A percentile compares a stretch with the other conserved stretches of the same genome.
These are phyloP conservation scores for Romanogobio albipinnatus DNA, from an alignment of 2,113 vertebrate genomes.

Conservation along the genomic window DNA sequence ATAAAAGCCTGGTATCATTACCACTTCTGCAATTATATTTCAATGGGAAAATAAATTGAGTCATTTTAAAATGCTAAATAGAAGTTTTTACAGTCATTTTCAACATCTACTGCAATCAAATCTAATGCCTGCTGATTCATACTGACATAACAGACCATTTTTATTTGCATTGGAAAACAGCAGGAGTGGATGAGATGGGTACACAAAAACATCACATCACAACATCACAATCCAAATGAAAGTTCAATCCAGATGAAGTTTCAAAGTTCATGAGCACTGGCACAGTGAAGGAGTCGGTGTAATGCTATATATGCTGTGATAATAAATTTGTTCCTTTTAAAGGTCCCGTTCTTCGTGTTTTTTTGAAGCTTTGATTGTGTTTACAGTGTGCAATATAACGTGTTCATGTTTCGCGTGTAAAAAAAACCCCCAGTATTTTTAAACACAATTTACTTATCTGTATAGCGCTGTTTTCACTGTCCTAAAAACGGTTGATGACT, in stretches of 20 bases:
- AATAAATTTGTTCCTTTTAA: not conserved
- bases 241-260: too few species aligned
- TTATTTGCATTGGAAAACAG: not conserved
- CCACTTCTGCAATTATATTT: slow-evolving; percentile 5
- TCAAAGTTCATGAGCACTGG: not conserved
- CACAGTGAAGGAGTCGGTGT: not conserved
- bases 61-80: not conserved
- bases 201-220: not conserved
- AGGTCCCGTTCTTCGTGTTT: too few species aligned
- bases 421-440: too few species aligned
- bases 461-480: too few species aligned
- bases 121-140: not conserved
- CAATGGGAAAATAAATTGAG: not conserved
- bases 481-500: too few species aligned
- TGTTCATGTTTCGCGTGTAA: too few species aligned
- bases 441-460: too few species aligned
- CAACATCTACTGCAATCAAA: not conserved
- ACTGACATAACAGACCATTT: not conserved
- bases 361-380: too few species aligned
- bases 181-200: not conserved
- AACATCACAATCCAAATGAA: not conserved
- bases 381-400: too few species aligned
- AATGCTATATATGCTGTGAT: not conserved
- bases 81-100: not conserved
- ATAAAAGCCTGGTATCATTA: not conserved